Base-by-base conservation (phyloP, 2,113 vertebrate genomes). In the Gadus chalcogrammus region DNA sequence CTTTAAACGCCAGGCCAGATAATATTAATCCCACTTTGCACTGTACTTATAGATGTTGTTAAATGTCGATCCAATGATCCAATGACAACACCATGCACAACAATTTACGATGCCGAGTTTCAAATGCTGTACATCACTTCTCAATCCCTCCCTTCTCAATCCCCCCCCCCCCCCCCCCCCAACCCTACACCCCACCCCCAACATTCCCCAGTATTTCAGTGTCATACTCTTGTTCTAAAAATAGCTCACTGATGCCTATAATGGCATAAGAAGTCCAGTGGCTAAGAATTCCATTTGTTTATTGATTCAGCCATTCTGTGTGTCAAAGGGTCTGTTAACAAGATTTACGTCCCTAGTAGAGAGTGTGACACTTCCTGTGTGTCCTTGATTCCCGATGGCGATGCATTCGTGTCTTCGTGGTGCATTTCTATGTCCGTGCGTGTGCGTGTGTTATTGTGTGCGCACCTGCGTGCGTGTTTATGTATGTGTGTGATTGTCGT, bases 321-420 rank as follows among this genome's bases (percentile, higher is more conserved):
- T 64, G 35, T n/a, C 35, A 67, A 61, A 56, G 60, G 69, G 75
- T 79, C 70, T 67, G 53, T 56, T 77, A 67, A 85, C 69, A 76
- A 61, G 80, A 87, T 88, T 84, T 59, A 80, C 72, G 60, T 68
- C 48, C 64, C 65, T 77, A 70, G 71, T 74, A 55, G 56, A 70
- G 67, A 35, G 65, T 28, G 56, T 80, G 65, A 62, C 53, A 63
- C 69, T 84, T 87, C 79, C 77, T 70, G 72, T 76, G 79, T 12
- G 75, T 81, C 82, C 79, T 87, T 90, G 83, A 84, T 77, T 88
- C 81, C 84, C 74, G 48, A 35, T 4, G 16, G 42, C 60, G 11
- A 24, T 31, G 59, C 2, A 13, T 52, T 4, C 9, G 18, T 22
- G 42, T 24, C 55, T 38, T 27, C 65, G 67, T 59, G 24, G 42